Base-by-base conservation (phyloP, 2,888 invertebrate species). In the Synanthedon tipuliformis region DNA sequence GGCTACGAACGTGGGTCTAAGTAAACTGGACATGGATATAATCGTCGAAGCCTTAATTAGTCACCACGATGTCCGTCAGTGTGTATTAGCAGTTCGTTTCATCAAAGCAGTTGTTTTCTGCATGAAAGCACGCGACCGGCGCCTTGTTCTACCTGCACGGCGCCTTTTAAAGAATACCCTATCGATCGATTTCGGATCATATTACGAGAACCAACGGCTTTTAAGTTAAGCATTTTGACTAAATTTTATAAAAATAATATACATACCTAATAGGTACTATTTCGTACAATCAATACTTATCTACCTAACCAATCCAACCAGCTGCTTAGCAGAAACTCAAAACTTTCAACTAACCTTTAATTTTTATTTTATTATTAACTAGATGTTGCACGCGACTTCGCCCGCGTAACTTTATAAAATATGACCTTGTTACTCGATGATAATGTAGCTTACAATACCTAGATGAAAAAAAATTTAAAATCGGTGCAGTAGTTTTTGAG, bases 61-160 rank as follows among this genome's bases (percentile, higher is more conserved):
- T 77, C 73, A 78, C 69, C 75, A 75, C 78, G 77, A 81, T 81
- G 80, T 80, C 83, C 84, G 86, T 87, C 86, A 78, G 62, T 63
- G 73, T 75, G 75, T 73, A 84, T 87, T 86, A 86, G 75, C 73
- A 66, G 70, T 72, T 79, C 85, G 82, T 81, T 87, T 78, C 84
- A 84, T 87, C 87, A 87, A 78, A 64, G 64, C 61, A 69, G 72
- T 72, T 68, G 73, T 70, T 84, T 84, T 83, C 85, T 83, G 85
- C 86, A 77, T 84, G 84, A 84, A 62, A 65, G 71, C 58, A 61
- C 60, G 54, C 59, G 66, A 64, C 34, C 72, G 86, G 84, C 85
- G 86, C 82, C 85, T 75, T 75, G 50, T 58, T 55, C 52, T 63
- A 63, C 63, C 66, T 67, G 69, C 61, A 62, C 72, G 80, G 75